Evolutionary conservation across 1,140 invertebrate species (phyloP), one percentile per base, ranked within the genome.

Genomic region (Diprion similis): DNA sequence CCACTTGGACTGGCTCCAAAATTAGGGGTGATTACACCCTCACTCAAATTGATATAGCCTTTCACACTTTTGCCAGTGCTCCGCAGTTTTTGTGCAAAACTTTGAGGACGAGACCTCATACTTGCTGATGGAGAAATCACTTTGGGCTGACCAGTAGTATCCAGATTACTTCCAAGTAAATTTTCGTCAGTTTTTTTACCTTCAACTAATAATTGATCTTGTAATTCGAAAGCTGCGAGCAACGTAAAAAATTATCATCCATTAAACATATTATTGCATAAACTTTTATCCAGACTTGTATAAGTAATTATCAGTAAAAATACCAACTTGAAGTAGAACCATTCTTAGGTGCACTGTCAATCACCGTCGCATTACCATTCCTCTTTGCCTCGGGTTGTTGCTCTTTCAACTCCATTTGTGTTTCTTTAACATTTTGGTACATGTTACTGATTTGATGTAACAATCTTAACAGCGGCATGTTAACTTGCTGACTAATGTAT

Each of bases 341-440:
- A 72, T 91, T 91, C 70, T 84, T 91, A 80, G 81, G 86, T 66
- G 79, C 78, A 15, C 76, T 69, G 67, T 86, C 83, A 24, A 80
- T 84, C 10, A 81, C 87, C 74, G 80, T 83, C 79, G 80, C 85
- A 85, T 88, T 89, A 77, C 86, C 84, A 70, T 89, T 84, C 74
- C 87, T 84, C 78, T 90, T 88, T 64, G 84, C 82, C 18, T 90
- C 82, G 19, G 84, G 82, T 46, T 92, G 91, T 76, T 94, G 94
- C 76, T 92, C 94, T 80, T 92, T 94, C 68, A 99, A 89, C 79
- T 98, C 96, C 80, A 94, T 93, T 83, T 97, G 95, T 1, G 97
- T 98, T 82, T 98, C 96, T 82, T 97, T 96, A 7, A 98, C 96
- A 88, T 98, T 99, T 86, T 97, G 96, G 87, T 98, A 98, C 96